A percentile compares a stretch with the other conserved stretches of the same genome.
These are phyloP conservation scores for Conistra vaccinii DNA, from an alignment of 2,888 invertebrate species.

Conservation along the genomic window DNA sequence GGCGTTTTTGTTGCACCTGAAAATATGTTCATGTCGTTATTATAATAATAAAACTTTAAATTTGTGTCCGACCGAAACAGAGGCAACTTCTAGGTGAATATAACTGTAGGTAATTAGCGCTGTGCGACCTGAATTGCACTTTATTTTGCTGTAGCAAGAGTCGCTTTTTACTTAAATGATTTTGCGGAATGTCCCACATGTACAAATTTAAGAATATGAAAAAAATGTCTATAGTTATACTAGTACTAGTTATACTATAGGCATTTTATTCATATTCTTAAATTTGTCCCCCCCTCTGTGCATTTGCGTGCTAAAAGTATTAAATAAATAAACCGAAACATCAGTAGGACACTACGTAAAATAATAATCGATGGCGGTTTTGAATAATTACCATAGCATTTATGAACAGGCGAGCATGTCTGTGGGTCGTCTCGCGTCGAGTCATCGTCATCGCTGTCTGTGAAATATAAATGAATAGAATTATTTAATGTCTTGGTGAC, in stretches of 20 bases:
- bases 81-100: no score
- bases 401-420: slow-evolving; percentile 85
- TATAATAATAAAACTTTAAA: background rate
- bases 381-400: slow-evolving; percentile 81
- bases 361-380: background rate
- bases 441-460: slow-evolving; percentile 85
- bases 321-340: background rate
- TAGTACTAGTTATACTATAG: no score
- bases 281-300: background rate
- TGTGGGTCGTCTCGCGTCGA: slow-evolving; percentile 64
- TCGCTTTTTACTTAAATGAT: no score
- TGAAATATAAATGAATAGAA: slow-evolving; percentile 6
- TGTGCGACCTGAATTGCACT: no score
- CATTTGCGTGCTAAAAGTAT: background rate
- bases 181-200: no score
- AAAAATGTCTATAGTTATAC: no score
- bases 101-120: no score
- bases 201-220: no score
- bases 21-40: background rate
- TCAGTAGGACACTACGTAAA: background rate
- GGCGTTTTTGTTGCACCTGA: slow-evolving; percentile 84
- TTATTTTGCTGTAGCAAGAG: no score
- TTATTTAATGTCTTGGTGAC: background rate
- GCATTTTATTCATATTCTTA: no score
- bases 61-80: no score